phyloP scores from a whole-genome alignment of 1,140 invertebrate species.

The Hycleus cichorii region DNA sequence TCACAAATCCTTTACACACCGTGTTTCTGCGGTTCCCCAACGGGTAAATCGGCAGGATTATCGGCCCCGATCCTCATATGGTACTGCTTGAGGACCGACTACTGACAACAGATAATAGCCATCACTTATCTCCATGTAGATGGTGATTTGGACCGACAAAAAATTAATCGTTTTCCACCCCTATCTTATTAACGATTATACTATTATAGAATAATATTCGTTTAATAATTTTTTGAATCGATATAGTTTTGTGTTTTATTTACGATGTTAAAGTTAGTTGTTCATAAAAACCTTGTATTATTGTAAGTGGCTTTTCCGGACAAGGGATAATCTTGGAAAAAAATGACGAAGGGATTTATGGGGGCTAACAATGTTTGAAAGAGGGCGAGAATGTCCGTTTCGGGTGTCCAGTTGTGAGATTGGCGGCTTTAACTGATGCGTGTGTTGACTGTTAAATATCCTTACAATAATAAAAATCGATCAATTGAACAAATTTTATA shows the following conservation, averaged over 20 bases:
- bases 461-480: slow-evolving; percentile 5
- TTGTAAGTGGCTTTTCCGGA: slow-evolving; percentile 38
- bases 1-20: slow-evolving; percentile 37
- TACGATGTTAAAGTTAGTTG: slow-evolving; percentile 4
- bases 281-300: slow-evolving; percentile 38
- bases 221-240: too few relatives aligned
- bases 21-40: slow-evolving; percentile 27
- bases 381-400: slow-evolving; percentile 31
- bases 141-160: slow-evolving; percentile 15
- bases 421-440: slow-evolving; percentile 27
- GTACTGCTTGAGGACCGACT: slow-evolving; percentile 23
- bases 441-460: slow-evolving; percentile 18
- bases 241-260: background rate
- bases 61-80: slow-evolving; percentile 14
- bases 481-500: slow-evolving; percentile 2
- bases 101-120: slow-evolving; percentile 28
- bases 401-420: slow-evolving; percentile 28
- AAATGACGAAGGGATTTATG: slow-evolving; percentile 40
- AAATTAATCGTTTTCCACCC: slow-evolving; percentile 21
- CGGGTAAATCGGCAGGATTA: slow-evolving; percentile 33
- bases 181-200: background rate
- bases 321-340: slow-evolving; percentile 37
- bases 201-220: too few relatives aligned
- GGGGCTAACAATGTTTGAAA: slow-evolving; percentile 35
- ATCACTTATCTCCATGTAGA: slow-evolving; percentile 28